These are phyloP conservation scores for Batillaria attramentaria DNA, from an alignment of 1,140 invertebrate species.

Conservation along the genomic window DNA sequence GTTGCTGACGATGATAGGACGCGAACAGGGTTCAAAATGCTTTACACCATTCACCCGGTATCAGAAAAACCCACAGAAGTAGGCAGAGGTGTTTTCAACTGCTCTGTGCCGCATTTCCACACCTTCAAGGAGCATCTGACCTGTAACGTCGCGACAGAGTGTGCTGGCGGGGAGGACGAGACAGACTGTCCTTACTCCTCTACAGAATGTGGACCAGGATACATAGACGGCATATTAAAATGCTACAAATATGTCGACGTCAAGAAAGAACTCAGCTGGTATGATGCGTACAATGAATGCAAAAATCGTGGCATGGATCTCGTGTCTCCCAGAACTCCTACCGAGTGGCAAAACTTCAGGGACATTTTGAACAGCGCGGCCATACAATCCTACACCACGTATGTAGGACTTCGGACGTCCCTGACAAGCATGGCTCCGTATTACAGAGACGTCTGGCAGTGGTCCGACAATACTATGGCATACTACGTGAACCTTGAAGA, in stretches of 20 bases:
- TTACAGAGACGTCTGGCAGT: constrained; percentile 26
- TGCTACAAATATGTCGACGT: constrained; percentile 28
- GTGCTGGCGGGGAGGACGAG: constrained; percentile 22
- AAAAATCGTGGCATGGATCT: background rate
- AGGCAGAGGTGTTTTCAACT: no score
- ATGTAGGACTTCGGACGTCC: constrained; percentile 18
- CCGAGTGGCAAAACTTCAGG: constrained; percentile 17
- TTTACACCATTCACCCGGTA: no score
- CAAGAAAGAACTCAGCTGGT: constrained; percentile 22
- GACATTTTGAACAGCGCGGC: constrained; percentile 12
- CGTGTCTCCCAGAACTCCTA: constrained; percentile 4
- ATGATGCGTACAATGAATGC: constrained; percentile 24
- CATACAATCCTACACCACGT: constrained; percentile 12
- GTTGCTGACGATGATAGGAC: no score
- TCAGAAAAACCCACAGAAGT: no score
- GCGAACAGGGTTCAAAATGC: no score
- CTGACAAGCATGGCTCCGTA: constrained; percentile 12
- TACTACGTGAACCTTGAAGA: constrained; percentile 26
- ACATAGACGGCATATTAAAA: constrained; percentile 14
- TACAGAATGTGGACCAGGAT: constrained; percentile 15
- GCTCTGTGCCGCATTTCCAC: constrained; percentile 25
- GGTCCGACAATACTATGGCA: constrained; percentile 24
- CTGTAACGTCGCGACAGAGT: constrained; percentile 21
- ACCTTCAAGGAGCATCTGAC: constrained; percentile 19
- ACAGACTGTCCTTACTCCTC: constrained; percentile 6